Conservation (phyloP, 2,888 invertebrate species). For the Pyralis farinalis region DNA sequence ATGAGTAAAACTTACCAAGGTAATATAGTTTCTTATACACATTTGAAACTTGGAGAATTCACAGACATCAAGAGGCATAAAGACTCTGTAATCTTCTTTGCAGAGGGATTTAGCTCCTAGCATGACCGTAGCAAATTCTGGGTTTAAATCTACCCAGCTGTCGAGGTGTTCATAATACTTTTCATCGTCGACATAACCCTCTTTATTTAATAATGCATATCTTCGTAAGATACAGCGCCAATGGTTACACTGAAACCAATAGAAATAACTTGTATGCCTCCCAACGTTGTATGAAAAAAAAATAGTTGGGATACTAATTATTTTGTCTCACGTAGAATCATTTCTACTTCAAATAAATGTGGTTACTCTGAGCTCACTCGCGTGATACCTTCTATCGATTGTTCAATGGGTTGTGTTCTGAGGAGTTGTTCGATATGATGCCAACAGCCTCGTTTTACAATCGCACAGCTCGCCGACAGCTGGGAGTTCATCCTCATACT, state of each 20-base stretch:
- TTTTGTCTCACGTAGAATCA: no score
- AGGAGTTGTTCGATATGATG: no score
- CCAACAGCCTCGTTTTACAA: no score
- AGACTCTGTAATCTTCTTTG: constrained; percentile 25
- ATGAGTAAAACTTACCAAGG: constrained; percentile 31
- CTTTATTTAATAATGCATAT: constrained; percentile 34
- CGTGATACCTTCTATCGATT: no score
- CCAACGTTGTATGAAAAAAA: no score
- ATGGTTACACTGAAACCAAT: constrained; percentile 38
- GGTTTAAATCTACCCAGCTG: constrained; percentile 49
- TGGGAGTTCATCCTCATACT: no score
- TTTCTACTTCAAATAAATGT: no score
- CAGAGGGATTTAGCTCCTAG: constrained; percentile 40
- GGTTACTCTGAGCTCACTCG: no score
- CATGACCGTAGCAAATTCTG: constrained; percentile 37
- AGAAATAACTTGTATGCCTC: no score
- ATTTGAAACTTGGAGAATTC: constrained; percentile 35
- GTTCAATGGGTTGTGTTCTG: no score
- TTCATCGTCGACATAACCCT: constrained; percentile 30
- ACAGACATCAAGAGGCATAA: constrained; percentile 37
- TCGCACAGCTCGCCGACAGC: no score
- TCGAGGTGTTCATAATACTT: constrained; percentile 49
- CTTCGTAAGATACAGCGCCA: constrained; percentile 49
- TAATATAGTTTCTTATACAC: constrained; percentile 44
- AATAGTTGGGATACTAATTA: no score